Base-by-base conservation (phyloP, 2,888 invertebrate genomes). In the Mellilla xanthometata region DNA sequence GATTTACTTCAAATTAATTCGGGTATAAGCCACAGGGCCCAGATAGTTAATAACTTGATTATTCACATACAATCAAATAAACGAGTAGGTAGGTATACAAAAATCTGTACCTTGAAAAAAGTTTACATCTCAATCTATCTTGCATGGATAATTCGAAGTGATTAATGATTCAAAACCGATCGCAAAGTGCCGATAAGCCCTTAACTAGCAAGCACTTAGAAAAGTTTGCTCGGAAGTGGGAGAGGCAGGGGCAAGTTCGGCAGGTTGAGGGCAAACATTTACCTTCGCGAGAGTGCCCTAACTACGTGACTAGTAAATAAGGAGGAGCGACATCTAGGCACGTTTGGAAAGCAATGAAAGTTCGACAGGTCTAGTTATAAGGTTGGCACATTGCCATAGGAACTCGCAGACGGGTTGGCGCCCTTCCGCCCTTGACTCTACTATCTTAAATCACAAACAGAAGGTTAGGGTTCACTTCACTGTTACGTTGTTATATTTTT, bases 231-330 rank as follows among this genome's bases (percentile, higher is more conserved):
- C 36, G 45, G 39, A 48, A 42, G 43, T 51, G 45, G 38, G 49
- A 46, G 23, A n/a, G n/a, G n/a, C n/a, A n/a, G 32, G 50, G 26
- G 49, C 10, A 28, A 47, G 31, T 41, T 29, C 7, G n/a, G 30
- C 28, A 40, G 41, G 46, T 47, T 52, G 39, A 54, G 45, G 39
- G 50, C 45, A 65, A 62, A 60, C 56, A 56, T 62, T 52, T 48
- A 39, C 56, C 31, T 27, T 39, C 41, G 31, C 12, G 34, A 30
- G 36, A 51, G 28, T 43, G 31, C 33, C 36, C 2, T 11, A 42
- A 52, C 41, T 45, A 41, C 38, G 38, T 24, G 38, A 44, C 38
- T 35, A 36, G 38, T 32, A 38, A 47, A 41, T 38, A 38, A 40
- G 13, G 26, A 41, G 28, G 36, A 31, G 34, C 26, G 13, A 30